Base-by-base conservation (phyloP, 2,797 vertebrate genomes). In the Sternotherus odoratus region DNA sequence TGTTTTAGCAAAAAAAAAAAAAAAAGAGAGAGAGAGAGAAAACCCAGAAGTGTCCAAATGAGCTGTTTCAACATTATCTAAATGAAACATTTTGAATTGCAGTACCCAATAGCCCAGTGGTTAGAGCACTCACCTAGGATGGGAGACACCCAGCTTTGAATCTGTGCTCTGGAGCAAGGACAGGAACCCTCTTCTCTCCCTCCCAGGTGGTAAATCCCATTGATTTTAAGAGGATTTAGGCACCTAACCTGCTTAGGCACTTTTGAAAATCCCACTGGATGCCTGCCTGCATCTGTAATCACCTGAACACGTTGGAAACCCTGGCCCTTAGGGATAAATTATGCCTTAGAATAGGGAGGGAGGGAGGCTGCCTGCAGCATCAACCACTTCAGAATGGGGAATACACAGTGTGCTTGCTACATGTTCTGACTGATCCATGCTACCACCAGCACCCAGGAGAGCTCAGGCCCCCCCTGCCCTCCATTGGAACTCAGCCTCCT, bases 381-480 rank as follows among this genome's bases (percentile, higher is more conserved):
- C 2, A 12, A 46, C 43, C 72, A 8, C 26, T 74, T 43, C 43
- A 28, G 24, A 7, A 8, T 74, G 72, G 66, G 2, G 51, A 26
- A 46, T 60, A 80, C 19, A 85, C 80, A 86, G 85, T 0, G 0
- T 10, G 69, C 43, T 86, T 0, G 0, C 82, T 53, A 57, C 43
- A 10, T 33, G 33, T 11, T 6, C 79, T 80, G 50, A 33, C 33
- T 56, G 85, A 82, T 91, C 77, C 23, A 11, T 2, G 0, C 54
- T 77, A 43, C 4, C 85, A 79, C 56, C 78, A 91, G 86, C 69
- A 57, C 33, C 63, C 79, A 46, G 51, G 90, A 2, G 39, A 49
- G 53, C 84, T 17, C n/a, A 46, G 72, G 83, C 79, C 39, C 54
- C 77, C 24, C 66, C 36, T 2, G 24, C 23, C 43, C 87, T 12